Base-by-base conservation (phyloP, 1,140 invertebrate genomes). In the Drosophila burlai region DNA sequence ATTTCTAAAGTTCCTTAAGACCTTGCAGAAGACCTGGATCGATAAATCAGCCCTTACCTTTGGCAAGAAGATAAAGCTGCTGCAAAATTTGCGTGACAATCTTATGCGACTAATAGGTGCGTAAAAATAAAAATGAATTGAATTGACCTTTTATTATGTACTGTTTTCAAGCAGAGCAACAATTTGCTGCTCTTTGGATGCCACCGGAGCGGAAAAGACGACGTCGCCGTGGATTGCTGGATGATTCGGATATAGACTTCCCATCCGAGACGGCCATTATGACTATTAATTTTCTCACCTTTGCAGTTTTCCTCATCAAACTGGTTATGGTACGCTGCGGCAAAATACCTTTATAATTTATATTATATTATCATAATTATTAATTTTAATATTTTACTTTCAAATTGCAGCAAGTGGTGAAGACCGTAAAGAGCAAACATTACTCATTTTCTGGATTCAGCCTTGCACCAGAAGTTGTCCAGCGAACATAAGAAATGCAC, bases 221-320 rank as follows among this genome's bases (percentile, higher is more conserved):
- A 9, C 63, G 65, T 10, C 73, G 89, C 76, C 74, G 81, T 75
- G 81, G 86, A 62, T 46, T 80, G 87, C 67, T 87, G 87, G 81
- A 93, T 26, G 94, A 95, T 13, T 94, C 94, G 1, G 94, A 94
- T 63, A 93, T 97, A 59, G 95, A 96, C 65, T 96, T 97, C 90
- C 96, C 96, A n/a, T 97, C 96, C 1, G 96, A 97, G 93, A 95
- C 95, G 42, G 95, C 97, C 0, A 93, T 97, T 29, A 95, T 97
- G 94, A 96, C 96, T 29, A 96, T 97, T 63, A 96, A 96, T 5
- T 97, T 97, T 92, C 93, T 97, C 10, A 97, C 96, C 2, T 97
- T 97, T 91, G 96, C 96, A 2, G 96, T 97, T 13, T 97, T 97
- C 90, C 94, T 97, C 15, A 95, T 97, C 29, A 97, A 97, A 92